Conservation (phyloP, 2,797 vertebrate genomes). For the Scomberomorus guttatus region DNA sequence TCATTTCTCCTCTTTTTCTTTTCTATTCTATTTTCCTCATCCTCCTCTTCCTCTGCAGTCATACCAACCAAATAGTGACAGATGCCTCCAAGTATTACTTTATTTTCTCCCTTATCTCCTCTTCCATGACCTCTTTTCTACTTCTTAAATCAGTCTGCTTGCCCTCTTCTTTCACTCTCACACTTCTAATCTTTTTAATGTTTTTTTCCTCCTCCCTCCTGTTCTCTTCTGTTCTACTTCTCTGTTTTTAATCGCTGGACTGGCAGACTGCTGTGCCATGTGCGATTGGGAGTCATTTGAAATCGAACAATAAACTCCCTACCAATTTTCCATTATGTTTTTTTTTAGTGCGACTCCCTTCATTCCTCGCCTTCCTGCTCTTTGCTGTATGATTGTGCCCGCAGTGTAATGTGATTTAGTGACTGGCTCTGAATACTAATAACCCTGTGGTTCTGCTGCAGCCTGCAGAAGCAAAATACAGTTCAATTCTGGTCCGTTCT, state of each 20-base stretch:
- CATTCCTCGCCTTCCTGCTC: not conserved
- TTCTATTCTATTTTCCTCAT: not conserved
- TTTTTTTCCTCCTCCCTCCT: not conserved
- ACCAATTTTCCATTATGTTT: not conserved
- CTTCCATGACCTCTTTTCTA: not conserved
- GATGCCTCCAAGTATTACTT: not conserved
- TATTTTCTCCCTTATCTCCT: not conserved
- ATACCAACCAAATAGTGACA: not conserved
- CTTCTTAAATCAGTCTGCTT: not conserved
- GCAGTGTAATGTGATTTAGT: constrained; percentile 4
- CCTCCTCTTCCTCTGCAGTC: not conserved
- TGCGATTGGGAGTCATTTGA: constrained; percentile 25
- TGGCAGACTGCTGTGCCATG: constrained; percentile 5
- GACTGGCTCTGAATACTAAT: constrained; percentile 52
- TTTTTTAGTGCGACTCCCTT: not conserved
- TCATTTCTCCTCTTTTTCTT: not conserved
- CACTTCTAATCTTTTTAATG: constrained; percentile 14
- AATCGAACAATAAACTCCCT: constrained; percentile 5
- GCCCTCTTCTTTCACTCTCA: not conserved
- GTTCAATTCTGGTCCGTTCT: not conserved
- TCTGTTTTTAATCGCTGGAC: not conserved
- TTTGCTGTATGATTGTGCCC: not conserved
- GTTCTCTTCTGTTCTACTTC: not conserved
- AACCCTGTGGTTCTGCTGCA: not conserved
- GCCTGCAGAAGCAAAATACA: constrained; percentile 20